Evolutionary conservation across 2,888 invertebrate genomes (phyloP).

Genomic region (Idaea biselata): DNA sequence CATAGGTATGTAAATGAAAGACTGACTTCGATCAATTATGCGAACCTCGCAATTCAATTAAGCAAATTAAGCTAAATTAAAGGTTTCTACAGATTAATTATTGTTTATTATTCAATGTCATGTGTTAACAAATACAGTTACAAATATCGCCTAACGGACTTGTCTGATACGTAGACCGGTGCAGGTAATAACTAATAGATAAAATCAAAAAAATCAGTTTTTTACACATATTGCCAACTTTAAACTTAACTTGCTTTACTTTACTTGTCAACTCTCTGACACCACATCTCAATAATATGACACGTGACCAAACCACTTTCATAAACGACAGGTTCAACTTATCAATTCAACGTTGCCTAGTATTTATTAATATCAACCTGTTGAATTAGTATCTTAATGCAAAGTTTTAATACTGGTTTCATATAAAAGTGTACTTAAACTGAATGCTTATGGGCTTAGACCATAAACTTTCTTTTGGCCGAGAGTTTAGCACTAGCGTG

Average conservation of each 20-base stretch:
- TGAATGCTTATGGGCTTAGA: neutral
- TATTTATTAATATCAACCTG: conserved; percentile 17
- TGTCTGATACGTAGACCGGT: no score
- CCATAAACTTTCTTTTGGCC: neutral
- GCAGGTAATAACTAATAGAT: no score
- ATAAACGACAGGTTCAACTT: conserved; percentile 16
- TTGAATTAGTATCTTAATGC: conserved; percentile 19
- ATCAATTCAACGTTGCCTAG: conserved; percentile 2
- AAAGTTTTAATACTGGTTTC: conserved; percentile 18
- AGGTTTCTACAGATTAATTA: neutral
- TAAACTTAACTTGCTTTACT: neutral
- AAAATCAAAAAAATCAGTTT: neutral
- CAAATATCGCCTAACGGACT: no score
- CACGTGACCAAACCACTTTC: conserved; percentile 31
- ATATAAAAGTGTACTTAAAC: conserved; percentile 20
- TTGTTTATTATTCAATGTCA: neutral
- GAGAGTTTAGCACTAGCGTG: neutral
- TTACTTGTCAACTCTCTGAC: conserved; percentile 1
- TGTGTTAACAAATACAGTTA: no score
- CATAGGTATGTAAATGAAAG: neutral
- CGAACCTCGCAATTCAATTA: neutral
- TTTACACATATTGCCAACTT: neutral
- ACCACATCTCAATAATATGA: conserved; percentile 17
- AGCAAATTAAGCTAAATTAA: neutral
- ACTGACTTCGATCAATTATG: neutral